A percentile compares a stretch with the other conserved stretches of the same genome.
phyloP scores from a whole-genome alignment of 2,797 vertebrate genomes.

The Myiothlypis chrysogaster region DNA sequence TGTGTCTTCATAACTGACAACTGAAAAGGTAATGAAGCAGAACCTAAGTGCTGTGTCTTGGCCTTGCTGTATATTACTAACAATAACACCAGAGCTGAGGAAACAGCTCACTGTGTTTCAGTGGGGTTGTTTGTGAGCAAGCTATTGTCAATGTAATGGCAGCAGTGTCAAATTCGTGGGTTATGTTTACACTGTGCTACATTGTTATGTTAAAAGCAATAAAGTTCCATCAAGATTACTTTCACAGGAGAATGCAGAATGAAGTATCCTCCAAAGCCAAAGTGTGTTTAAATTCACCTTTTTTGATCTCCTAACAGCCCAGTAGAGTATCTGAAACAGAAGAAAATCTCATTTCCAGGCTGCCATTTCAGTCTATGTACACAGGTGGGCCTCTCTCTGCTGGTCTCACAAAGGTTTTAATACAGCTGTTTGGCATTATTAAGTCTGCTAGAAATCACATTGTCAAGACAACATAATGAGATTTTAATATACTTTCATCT shows the following conservation, averaged over 20 bases:
- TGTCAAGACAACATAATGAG: neutral
- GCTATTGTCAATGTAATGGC: neutral
- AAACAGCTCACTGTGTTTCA: neutral
- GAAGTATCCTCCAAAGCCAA: neutral
- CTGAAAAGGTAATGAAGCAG: conserved; percentile 23
- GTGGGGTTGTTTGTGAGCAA: neutral
- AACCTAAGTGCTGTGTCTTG: neutral
- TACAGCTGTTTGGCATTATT: neutral
- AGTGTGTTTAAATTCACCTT: neutral
- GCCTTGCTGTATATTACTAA: neutral
- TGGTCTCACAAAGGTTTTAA: neutral
- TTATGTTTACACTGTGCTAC: neutral
- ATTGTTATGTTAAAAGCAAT: neutral
- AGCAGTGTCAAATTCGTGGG: neutral
- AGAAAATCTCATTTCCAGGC: neutral
- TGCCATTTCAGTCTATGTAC: neutral
- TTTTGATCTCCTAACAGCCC: neutral
- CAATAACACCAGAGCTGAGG: neutral
- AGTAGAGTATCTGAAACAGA: neutral
- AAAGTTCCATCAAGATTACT: neutral
- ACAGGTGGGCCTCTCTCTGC: neutral
- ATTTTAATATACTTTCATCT: neutral
- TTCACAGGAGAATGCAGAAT: neutral
- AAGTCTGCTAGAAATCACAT: neutral
- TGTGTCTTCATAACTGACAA: conserved; percentile 35